Percentiles rank a stretch among this genome's conserved stretches.
phyloP scores from a whole-genome alignment of 2,888 invertebrate genomes.

The Napeogenes inachia region DNA sequence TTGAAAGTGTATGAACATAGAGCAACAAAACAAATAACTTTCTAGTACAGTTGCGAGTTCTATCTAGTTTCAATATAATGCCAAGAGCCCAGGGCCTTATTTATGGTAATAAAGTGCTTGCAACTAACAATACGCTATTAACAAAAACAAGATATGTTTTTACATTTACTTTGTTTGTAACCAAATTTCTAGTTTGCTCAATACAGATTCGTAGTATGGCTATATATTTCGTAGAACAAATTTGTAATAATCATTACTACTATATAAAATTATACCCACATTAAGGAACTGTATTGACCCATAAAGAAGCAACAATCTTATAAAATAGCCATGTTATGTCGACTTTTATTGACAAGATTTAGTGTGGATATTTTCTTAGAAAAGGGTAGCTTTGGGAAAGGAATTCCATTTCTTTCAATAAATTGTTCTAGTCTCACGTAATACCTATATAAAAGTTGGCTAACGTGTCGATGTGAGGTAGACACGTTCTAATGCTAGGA shows the following conservation, averaged over 20 bases:
- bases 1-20: constrained; percentile 12
- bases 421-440: constrained; percentile 11
- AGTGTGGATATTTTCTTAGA: constrained; percentile 4
- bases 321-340: constrained; percentile 1
- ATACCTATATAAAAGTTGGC: constrained; percentile 10
- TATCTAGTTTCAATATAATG: constrained; percentile 11
- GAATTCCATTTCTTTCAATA: constrained; percentile 7
- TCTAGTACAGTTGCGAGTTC: constrained; percentile 19
- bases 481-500: constrained; percentile 62
- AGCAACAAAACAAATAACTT: constrained; percentile 27
- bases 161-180: too few relatives aligned
- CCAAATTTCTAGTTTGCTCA: too few relatives aligned
- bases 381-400: not conserved
- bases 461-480: constrained; percentile 12
- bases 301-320: constrained; percentile 1
- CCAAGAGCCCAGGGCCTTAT: not conserved
- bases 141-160: too few relatives aligned
- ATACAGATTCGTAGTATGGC: too few relatives aligned
- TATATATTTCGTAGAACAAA: too few relatives aligned
- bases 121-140: not conserved
- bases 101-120: not conserved
- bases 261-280: not conserved
- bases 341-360: constrained; percentile 1
- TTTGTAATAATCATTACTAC: too few relatives aligned
- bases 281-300: not conserved